phyloP scores from a whole-genome alignment of 2,113 vertebrate species.

The Procavia capensis region DNA sequence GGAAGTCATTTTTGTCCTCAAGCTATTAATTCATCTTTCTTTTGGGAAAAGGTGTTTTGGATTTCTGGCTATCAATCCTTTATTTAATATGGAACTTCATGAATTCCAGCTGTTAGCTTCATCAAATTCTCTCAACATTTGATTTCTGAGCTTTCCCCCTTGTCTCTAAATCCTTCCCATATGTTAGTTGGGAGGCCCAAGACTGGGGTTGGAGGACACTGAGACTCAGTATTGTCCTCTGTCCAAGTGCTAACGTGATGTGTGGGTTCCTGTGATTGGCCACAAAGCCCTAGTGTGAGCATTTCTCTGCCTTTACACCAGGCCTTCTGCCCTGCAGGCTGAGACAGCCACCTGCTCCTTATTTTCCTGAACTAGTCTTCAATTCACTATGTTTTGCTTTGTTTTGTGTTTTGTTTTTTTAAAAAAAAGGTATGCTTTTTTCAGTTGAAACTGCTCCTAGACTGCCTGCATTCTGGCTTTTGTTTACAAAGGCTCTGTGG shows the following conservation, averaged over 20 bases:
- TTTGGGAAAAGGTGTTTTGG: constrained; percentile 54
- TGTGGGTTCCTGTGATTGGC: neutral
- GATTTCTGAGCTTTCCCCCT: constrained; percentile 40
- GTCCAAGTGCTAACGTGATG: neutral
- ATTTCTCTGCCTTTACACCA: neutral
- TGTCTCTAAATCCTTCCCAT: constrained; percentile 73
- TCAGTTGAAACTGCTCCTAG: constrained; percentile 26
- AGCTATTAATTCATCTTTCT: constrained; percentile 68
- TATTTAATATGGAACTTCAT: constrained; percentile 66
- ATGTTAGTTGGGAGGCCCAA: constrained; percentile 35
- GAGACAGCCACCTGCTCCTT: constrained; percentile 43
- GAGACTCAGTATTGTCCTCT: neutral
- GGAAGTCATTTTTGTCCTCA: neutral
- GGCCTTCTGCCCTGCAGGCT: constrained; percentile 24
- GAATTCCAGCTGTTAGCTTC: constrained; percentile 77
- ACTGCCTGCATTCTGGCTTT: constrained; percentile 59
- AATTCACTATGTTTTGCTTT: constrained; percentile 58
- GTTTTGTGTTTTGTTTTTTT: too few species aligned
- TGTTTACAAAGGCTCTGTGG: constrained; percentile 70
- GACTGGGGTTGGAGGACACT: neutral
- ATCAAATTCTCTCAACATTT: constrained; percentile 63
- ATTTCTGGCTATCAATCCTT: constrained; percentile 68
- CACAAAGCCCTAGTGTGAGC: neutral
- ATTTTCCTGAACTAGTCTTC: constrained; percentile 72
- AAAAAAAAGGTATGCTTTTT: constrained; percentile 1